A percentile compares a stretch with the other conserved stretches of the same genome.
Conservation (phyloP, 2,888 invertebrate genomes). For the Allophyes oxyacanthae region DNA sequence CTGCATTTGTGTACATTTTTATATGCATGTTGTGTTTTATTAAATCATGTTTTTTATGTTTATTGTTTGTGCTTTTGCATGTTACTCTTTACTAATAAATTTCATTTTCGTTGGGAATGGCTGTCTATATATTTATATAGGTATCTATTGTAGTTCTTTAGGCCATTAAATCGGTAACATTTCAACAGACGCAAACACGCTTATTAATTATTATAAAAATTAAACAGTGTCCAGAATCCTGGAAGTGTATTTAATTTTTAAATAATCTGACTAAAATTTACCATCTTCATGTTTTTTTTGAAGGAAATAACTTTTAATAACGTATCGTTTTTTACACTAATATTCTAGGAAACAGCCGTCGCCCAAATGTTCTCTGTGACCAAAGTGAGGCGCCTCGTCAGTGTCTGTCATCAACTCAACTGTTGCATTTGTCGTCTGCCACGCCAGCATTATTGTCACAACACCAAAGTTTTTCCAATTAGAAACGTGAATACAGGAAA, state of each 20-base stretch:
- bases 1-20: slow-evolving; percentile 38
- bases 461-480: slow-evolving; percentile 47
- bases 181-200: background rate
- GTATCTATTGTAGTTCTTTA: slow-evolving; percentile 51
- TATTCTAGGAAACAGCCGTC: slow-evolving; percentile 83
- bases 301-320: slow-evolving; percentile 47
- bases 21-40: slow-evolving; percentile 49
- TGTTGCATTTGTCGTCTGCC: slow-evolving; percentile 66
- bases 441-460: slow-evolving; percentile 44
- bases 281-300: slow-evolving; percentile 11
- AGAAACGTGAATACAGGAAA: slow-evolving; percentile 29
- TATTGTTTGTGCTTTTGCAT: slow-evolving; percentile 45
- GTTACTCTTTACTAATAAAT: slow-evolving; percentile 50
- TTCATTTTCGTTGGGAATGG: slow-evolving; percentile 48
- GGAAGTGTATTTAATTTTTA: slow-evolving; percentile 16
- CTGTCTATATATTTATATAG: too few species aligned
- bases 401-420: slow-evolving; percentile 65
- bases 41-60: slow-evolving; percentile 38
- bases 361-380: slow-evolving; percentile 87
- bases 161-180: slow-evolving; percentile 7
- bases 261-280: slow-evolving; percentile 4
- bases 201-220: slow-evolving; percentile 26
- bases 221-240: background rate
- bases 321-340: slow-evolving; percentile 71
- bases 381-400: slow-evolving; percentile 71